Evolutionary conservation across 2,888 invertebrate genomes (phyloP).

Genomic region (Ophion obscuratus): DNA sequence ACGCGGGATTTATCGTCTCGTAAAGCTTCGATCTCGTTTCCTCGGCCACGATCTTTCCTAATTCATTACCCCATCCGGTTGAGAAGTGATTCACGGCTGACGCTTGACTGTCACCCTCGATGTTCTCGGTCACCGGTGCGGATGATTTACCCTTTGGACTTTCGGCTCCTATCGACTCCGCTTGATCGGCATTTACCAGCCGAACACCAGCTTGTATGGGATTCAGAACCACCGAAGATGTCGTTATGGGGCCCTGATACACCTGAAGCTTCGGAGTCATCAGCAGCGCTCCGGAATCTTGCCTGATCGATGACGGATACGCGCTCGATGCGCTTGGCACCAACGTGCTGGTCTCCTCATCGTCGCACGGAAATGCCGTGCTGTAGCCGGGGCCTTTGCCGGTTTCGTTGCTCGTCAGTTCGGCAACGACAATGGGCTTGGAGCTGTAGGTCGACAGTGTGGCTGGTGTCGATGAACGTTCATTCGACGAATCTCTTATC

Average conservation of each 20-base stretch:
- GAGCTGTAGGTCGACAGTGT: slow-evolving; percentile 68
- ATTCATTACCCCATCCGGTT: slow-evolving; percentile 68
- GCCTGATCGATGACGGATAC: slow-evolving; percentile 8
- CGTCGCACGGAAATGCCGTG: slow-evolving; percentile 71
- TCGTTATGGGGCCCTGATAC: slow-evolving; percentile 68
- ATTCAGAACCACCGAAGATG: slow-evolving; percentile 76
- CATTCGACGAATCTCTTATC: slow-evolving; percentile 28
- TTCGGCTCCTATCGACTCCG: slow-evolving; percentile 69
- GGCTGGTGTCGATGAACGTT: slow-evolving; percentile 27
- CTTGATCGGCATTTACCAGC: slow-evolving; percentile 76
- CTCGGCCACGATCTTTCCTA: slow-evolving; percentile 46
- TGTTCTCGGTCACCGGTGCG: slow-evolving; percentile 70
- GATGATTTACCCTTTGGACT: slow-evolving; percentile 50
- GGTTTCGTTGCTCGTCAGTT: slow-evolving; percentile 65
- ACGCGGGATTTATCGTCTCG: slow-evolving; percentile 65
- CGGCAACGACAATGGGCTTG: slow-evolving; percentile 80
- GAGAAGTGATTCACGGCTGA: slow-evolving; percentile 58
- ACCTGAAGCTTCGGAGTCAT: slow-evolving; percentile 61
- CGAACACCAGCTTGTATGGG: slow-evolving; percentile 80
- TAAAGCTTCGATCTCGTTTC: slow-evolving; percentile 51
- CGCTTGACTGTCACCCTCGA: slow-evolving; percentile 60
- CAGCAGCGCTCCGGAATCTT: slow-evolving; percentile 19
- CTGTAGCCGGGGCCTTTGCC: slow-evolving; percentile 71
- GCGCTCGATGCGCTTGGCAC: slow-evolving; percentile 59
- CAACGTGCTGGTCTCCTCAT: slow-evolving; percentile 69